Evolutionary conservation across 2,113 vertebrate species (phyloP), one percentile per base, ranked within the genome.

Genomic region (Platichthys flesus): DNA sequence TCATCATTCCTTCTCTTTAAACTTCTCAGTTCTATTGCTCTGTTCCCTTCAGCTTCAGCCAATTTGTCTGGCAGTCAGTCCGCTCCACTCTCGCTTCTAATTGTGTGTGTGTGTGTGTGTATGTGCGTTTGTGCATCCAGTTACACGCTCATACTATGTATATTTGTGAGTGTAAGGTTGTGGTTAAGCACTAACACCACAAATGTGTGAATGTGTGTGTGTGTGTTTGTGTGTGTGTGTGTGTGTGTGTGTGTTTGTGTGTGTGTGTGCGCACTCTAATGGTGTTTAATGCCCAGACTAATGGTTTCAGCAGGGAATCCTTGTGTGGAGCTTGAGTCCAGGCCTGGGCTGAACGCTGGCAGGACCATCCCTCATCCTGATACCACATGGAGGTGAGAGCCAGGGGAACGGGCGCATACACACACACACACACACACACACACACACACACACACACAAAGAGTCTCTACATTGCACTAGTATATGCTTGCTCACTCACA

Each of bases 351-450:
- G 88, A 91, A 85, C 58, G 79, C 79, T 92, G 92, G 92, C 92
- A 93, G 92, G 85, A 89, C 89, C 87, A 93, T 93, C 87, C 76
- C 87, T 93, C 92, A 93, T 93, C 85, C 85, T 91, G 88, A 85
- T 89, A 87, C 87, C 79, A 59, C 85, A 78, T 85, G 85, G 90
- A 91, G 88, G 88, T 82, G 83, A 88, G 87, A 83, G 89, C 87
- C 90, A 82, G 85, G 90, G 91, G 90, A 91, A 88, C 71, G 26
- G 60, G 31, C 59, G 56, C 71, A 71, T 67, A 62, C 66, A 65
- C 71, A 73, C 45, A 37, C 45, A 77, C 64, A 73, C 45, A 37
- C 45, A 77, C 64, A 52, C 61, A 67, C 67, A 66, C 71, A 71
- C 71, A 62, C 66, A 65, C 71, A 73, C 45, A 37, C 45, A 77